A percentile compares a stretch with the other conserved stretches of the same genome.
phyloP scores from a whole-genome alignment of 2,888 invertebrate species.

The Crossocerus cetratus region DNA sequence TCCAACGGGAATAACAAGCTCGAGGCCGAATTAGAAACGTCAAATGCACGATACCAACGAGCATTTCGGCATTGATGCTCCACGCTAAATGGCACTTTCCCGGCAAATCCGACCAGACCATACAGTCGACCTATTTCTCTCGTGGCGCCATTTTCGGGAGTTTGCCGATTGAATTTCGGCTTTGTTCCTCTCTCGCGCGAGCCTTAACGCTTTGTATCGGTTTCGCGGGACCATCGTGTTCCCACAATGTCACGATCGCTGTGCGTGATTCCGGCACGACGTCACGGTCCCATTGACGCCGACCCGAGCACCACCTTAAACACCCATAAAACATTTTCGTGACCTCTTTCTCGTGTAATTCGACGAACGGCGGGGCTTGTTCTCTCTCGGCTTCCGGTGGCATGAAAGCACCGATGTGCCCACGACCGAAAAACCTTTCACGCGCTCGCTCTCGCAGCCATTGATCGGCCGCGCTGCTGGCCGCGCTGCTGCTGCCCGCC shows the following conservation, averaged over 20 bases:
- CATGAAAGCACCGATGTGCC: slow-evolving; percentile 47
- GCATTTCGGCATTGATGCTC: too few relatives aligned
- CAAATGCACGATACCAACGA: too few relatives aligned
- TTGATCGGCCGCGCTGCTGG: slow-evolving; percentile 2
- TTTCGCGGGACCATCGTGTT: slow-evolving; percentile 34
- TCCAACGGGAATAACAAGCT: too few relatives aligned
- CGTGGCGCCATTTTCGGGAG: too few relatives aligned
- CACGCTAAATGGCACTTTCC: too few relatives aligned
- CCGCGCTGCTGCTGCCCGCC: too few relatives aligned
- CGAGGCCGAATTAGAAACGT: too few relatives aligned
- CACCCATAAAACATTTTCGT: slow-evolving; percentile 62
- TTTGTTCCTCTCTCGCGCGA: too few relatives aligned
- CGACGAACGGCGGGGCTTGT: slow-evolving; percentile 48
- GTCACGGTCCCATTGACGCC: slow-evolving; percentile 74
- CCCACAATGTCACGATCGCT: slow-evolving; percentile 63
- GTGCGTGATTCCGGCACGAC: slow-evolving; percentile 73
- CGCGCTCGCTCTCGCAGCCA: slow-evolving; percentile 18
- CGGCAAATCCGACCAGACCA: too few relatives aligned
- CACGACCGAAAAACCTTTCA: slow-evolving; percentile 42
- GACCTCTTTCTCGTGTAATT: slow-evolving; percentile 57
- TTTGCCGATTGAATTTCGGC: too few relatives aligned
- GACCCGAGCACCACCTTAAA: slow-evolving; percentile 60
- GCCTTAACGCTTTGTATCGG: slow-evolving; percentile 13
- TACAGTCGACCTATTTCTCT: too few relatives aligned
- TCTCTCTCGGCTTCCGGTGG: slow-evolving; percentile 55